phyloP scores from a whole-genome alignment of 2,113 vertebrate genomes.

The Erpornis zantholeuca region DNA sequence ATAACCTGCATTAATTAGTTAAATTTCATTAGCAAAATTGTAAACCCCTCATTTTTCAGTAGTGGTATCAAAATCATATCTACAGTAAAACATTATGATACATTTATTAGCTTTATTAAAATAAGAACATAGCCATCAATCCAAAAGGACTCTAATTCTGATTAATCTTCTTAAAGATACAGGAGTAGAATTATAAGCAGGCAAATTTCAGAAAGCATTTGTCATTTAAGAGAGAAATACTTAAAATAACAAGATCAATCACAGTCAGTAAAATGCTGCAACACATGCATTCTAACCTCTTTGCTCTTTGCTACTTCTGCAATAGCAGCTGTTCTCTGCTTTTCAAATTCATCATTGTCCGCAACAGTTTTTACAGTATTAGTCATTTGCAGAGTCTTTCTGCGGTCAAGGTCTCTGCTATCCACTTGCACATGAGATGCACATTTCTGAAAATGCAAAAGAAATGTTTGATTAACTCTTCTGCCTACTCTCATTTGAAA shows the following conservation, averaged over 20 bases:
- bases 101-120: background rate
- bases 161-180: background rate
- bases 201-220: background rate
- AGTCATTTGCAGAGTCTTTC: conserved; percentile 89
- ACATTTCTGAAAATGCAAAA: conserved; percentile 80
- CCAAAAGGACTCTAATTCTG: background rate
- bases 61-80: background rate
- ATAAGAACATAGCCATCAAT: background rate
- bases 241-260: background rate
- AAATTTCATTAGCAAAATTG: background rate
- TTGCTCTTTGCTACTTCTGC: conserved; percentile 96
- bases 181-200: background rate
- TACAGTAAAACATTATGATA: background rate
- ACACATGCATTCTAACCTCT: conserved; percentile 79
- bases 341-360: conserved; percentile 96
- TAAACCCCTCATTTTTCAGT: background rate
- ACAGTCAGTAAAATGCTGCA: background rate
- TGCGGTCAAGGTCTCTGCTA: conserved; percentile 87
- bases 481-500: background rate
- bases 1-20: background rate
- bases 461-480: background rate
- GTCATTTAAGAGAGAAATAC: background rate
- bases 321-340: conserved; percentile 94
- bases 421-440: conserved; percentile 84
- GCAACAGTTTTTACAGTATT: conserved; percentile 74